A percentile compares a stretch with the other conserved stretches of the same genome.
Evolutionary conservation across 2,888 invertebrate species (phyloP).

Genomic region (Agrotis ipsilon): DNA sequence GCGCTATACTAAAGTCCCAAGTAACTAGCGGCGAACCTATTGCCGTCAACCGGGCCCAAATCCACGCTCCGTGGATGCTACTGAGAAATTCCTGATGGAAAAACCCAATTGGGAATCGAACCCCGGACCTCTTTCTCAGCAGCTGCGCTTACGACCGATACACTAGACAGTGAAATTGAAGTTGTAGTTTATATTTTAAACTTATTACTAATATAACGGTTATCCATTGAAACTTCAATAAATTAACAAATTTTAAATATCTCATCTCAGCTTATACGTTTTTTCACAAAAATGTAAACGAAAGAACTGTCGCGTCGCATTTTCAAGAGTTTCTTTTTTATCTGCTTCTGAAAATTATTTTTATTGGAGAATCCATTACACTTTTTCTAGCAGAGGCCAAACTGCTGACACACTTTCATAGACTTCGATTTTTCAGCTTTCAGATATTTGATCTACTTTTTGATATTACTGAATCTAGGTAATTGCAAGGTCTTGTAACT

Average conservation of each 20-base stretch:
- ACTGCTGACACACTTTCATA: constrained; percentile 25
- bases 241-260: not conserved
- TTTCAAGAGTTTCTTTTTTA: constrained; percentile 22
- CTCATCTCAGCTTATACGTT: not conserved
- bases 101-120: too few relatives aligned
- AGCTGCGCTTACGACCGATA: too few relatives aligned
- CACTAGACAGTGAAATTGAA: too few relatives aligned
- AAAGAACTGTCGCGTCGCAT: not conserved
- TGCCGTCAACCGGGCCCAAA: too few relatives aligned
- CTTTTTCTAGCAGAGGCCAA: constrained; percentile 26
- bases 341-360: constrained; percentile 13
- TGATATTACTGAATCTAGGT: not conserved
- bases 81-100: too few relatives aligned
- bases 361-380: constrained; percentile 20
- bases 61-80: too few relatives aligned
- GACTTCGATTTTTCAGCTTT: constrained; percentile 5
- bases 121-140: too few relatives aligned
- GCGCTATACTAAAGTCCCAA: too few relatives aligned
- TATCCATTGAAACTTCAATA: not conserved
- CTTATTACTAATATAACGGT: too few relatives aligned
- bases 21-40: too few relatives aligned
- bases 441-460: constrained; percentile 9
- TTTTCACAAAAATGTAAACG: not conserved
- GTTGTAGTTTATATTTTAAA: too few relatives aligned
- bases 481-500: not conserved